phyloP scores from a whole-genome alignment of 2,888 invertebrate species.

The Dromius quadrimaculatus region DNA sequence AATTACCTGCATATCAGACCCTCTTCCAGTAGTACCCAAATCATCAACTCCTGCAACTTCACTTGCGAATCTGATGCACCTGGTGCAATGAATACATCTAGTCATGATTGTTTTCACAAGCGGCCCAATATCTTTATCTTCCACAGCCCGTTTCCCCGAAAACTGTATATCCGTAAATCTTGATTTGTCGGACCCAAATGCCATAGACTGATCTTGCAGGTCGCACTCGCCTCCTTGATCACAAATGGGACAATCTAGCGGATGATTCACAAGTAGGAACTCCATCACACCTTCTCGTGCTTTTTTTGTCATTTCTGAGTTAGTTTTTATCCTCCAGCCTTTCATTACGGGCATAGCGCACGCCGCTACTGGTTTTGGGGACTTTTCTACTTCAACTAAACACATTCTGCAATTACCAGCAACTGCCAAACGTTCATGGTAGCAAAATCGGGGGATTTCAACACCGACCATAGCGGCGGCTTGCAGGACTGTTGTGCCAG shows the following conservation, averaged over 20 bases:
- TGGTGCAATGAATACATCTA: slow-evolving; percentile 98
- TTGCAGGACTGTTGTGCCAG: slow-evolving; percentile 96
- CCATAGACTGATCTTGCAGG: slow-evolving; percentile 99
- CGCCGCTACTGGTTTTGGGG: slow-evolving; percentile 97
- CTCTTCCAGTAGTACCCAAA: slow-evolving; percentile 93
- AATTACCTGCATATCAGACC: slow-evolving; percentile 95
- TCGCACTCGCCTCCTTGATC: slow-evolving; percentile 97
- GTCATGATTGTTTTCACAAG: slow-evolving; percentile 99
- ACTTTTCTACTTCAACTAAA: slow-evolving; percentile 98
- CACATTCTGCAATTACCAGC: slow-evolving; percentile 99
- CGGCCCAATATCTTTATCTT: slow-evolving; percentile 99
- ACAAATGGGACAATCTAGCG: slow-evolving; percentile 99
- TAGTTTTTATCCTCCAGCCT: slow-evolving; percentile 98
- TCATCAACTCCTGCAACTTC: slow-evolving; percentile 99
- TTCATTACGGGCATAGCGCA: slow-evolving; percentile 99
- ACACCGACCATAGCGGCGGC: slow-evolving; percentile 95
- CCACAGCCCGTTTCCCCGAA: slow-evolving; percentile 95
- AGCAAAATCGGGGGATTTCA: slow-evolving; percentile 99
- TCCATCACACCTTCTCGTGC: slow-evolving; percentile 96
- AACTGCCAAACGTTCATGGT: slow-evolving; percentile 97
- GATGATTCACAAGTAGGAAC: slow-evolving; percentile 97
- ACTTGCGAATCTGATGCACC: slow-evolving; percentile 97
- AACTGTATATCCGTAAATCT: slow-evolving; percentile 93
- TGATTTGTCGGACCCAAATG: slow-evolving; percentile 95
- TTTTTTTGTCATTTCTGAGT: slow-evolving; percentile 85